Evolutionary conservation across 1,140 invertebrate species (phyloP), one percentile per base, ranked within the genome.

Genomic region (Eueides isabella): DNA sequence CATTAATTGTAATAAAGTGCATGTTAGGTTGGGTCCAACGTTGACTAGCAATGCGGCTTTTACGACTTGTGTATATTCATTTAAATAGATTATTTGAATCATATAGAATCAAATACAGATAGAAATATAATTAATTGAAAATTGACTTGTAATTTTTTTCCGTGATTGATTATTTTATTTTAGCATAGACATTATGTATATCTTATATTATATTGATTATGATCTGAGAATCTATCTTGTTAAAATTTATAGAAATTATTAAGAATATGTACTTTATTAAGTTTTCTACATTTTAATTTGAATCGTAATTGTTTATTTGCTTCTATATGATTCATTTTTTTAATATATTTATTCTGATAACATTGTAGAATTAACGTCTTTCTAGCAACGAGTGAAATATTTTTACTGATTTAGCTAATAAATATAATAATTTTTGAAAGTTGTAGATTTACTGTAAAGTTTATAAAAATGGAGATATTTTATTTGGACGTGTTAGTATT

Each of bases 1-100:
- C 48, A 55, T 55, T 55, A 23, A 7, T 55, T 3, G 48, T 55
- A 55, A 55, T 55, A 55, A 67, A 29, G 44, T 64, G 38, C 61
- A 65, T 62, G 31, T 69, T 71, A 71, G 35, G 62, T 71, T 33
- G 62, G 69, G 62, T 71, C 69, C 62, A 71, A 71, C 38, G 41
- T 71, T 31, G 29, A 44, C 62, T 44, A 67, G 48, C 11, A 26
- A 55, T 55, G 48, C 23, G 48, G 48, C 48, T 55, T 55, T 55
- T 55, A 55, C 12, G 19, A 55, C 3, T 5, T 38, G n/a, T 3
- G 16, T 48, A 48, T 48, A 23, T 48, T 19, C 19, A 48, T n/a
- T 48, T 19, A 48, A 48, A 48, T 14, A 38, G 12, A 0, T 16
- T 38, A 38, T 38, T 38, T 38, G 14, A 38, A 38, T 38, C 35